Evolutionary conservation across 2,113 vertebrate genomes (phyloP), one percentile per base, ranked within the genome.

Genomic region (Pardalotus punctatus): DNA sequence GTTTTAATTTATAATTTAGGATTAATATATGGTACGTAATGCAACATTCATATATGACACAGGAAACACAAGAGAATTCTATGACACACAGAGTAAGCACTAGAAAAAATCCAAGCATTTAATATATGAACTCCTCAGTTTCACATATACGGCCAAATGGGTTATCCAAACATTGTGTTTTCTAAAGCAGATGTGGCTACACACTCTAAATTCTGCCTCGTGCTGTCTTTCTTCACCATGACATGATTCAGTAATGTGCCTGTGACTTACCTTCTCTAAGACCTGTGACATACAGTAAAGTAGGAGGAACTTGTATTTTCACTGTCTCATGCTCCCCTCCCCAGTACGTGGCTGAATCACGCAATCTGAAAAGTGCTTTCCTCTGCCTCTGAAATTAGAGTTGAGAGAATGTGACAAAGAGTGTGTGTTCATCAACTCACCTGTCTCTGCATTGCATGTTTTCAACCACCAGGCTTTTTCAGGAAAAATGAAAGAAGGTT

Each of bases 1-100:
- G 42, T 56, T 95, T 53, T 79, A 66, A 10, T 43, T 86, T 95
- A 67, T 81, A 77, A 95, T 90, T 95, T 83, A 94, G 69, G 36
- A 45, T 65, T 71, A 72, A 71, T 80, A 10, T 60, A 20, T 36
- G n/a, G 16, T 21, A 61, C 5, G 7, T 54, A 65, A 48, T 40
- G 58, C 25, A 48, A 23, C n/a, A 19, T 16, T 81, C 42, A 14
- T 48, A 7, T n/a, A 24, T 29, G 64, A 64, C 36, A 33, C 47
- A 56, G 43, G 71, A 77, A 50, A 36, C 48, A n/a, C 47, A 20
- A 40, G 78, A 73, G n/a, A 86, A 81, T 89, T 90, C 54, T 88
- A 22, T 64, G 58, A 86, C 42, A 53, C 33, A 56, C 40, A 65
- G 45, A 33, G 12, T 10, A 19, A 86, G 19, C 17, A 28, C 24